Evolutionary conservation across 2,888 invertebrate genomes (phyloP).

Genomic region (Temnothorax unifasciatus): DNA sequence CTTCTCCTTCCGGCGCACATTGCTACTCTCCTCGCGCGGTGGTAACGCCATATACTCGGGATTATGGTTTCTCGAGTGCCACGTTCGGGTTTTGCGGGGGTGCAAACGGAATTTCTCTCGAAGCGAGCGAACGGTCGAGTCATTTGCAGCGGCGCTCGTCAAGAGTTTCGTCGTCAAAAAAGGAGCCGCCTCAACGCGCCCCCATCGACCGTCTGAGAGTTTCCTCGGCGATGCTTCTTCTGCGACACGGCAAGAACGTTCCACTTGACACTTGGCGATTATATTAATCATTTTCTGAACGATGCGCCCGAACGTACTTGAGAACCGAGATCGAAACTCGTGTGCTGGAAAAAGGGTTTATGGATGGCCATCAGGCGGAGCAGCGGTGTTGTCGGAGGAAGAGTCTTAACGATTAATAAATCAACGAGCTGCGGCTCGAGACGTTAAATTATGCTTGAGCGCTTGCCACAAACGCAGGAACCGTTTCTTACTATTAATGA

Average conservation of each 20-base stretch:
- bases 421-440: slow-evolving; percentile 27
- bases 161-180: slow-evolving; percentile 41
- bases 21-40: neutral
- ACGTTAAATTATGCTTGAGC: slow-evolving; percentile 20
- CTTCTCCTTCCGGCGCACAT: neutral
- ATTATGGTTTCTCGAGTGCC: slow-evolving; percentile 36
- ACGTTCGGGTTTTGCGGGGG: slow-evolving; percentile 22
- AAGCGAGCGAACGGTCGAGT: slow-evolving; percentile 22
- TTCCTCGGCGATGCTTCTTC: slow-evolving; percentile 33
- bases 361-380: slow-evolving; percentile 3
- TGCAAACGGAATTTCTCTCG: slow-evolving; percentile 39
- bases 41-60: slow-evolving; percentile 33
- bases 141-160: slow-evolving; percentile 62
- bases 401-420: slow-evolving; percentile 55
- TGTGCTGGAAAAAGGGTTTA: slow-evolving; percentile 27
- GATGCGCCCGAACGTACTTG: slow-evolving; percentile 15
- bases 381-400: neutral
- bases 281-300: slow-evolving; percentile 49
- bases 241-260: slow-evolving; percentile 19
- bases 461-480: neutral
- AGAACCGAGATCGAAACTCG: slow-evolving; percentile 38
- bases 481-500: neutral
- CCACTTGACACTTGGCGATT: slow-evolving; percentile 47
- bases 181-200: slow-evolving; percentile 10
- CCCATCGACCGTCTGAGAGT: slow-evolving; percentile 12